Evolutionary conservation across 2,888 invertebrate species (phyloP), one percentile per base, ranked within the genome.

Genomic region (Caenorhabditis macrosperma): DNA sequence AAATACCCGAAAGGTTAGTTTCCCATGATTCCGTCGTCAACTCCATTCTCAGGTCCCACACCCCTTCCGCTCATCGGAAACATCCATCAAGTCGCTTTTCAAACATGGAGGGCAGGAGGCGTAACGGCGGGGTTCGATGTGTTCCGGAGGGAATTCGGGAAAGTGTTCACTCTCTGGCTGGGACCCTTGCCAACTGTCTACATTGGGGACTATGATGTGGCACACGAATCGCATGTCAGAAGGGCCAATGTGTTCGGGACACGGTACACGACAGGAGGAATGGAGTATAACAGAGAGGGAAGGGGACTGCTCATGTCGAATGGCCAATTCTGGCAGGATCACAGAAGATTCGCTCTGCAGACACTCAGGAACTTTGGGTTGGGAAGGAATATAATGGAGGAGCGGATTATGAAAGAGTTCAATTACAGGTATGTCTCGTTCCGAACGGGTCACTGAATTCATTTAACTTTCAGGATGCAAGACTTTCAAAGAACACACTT

Each of bases 351-450:
- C 60, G 71, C 79, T 2, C 68, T 82, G n/a, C 67, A 67, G 2
- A 76, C 79, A 12, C 46, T 82, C 12, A 48, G 82, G 24, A 76
- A 79, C 26, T 82, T 82, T 20, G 82, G 82, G 0, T 20, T 82
- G 10, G 82, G 82, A 3, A 71, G 68, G 22, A 82, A 71, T 64
- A n/a, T 82, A 10, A 82, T 82, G 82, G 82, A 82, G 66, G 75
- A 76, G 30, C 54, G 63, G 44, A 82, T 82, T 6, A 72, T 82
- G 79, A 60, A 71, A 4, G 82, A 82, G 52, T 9, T 44, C 5
- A 44, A 44, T 9, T 71, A 66, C 35, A 35, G 60, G 30, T 46
- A n/a, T n/a, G n/a, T n/a, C n/a, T n/a, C n/a, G n/a, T n/a, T n/a
- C n/a, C n/a, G n/a, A n/a, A n/a, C n/a, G n/a, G n/a, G n/a, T n/a